phyloP scores from a whole-genome alignment of 2,888 invertebrate genomes.

The Stenurella melanura region DNA sequence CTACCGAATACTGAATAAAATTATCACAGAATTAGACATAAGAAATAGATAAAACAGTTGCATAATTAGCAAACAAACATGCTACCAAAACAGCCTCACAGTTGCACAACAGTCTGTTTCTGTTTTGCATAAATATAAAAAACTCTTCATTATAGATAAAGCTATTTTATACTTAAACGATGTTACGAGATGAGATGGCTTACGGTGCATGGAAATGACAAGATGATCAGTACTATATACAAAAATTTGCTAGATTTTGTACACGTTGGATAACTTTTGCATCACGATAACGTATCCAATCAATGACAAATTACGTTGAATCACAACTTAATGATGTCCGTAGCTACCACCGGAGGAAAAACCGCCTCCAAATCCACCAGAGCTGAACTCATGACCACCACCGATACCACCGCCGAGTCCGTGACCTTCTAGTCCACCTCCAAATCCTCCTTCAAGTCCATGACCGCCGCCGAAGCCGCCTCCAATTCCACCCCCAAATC shows the following conservation, averaged over 20 bases:
- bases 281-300: not conserved
- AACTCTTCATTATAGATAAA: conserved; percentile 45
- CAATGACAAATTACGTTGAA: not conserved
- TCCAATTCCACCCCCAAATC: conserved; percentile 56
- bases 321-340: conserved; percentile 56
- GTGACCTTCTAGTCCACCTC: conserved; percentile 49
- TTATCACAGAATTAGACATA: conserved; percentile 42
- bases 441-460: conserved; percentile 45
- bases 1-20: conserved; percentile 14
- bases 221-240: conserved; percentile 33
- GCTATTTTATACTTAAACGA: conserved; percentile 52
- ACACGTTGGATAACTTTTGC: not conserved
- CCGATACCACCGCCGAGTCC: conserved; percentile 57
- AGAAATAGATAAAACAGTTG: conserved; percentile 28
- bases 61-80: conserved; percentile 41
- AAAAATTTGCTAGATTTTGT: conserved; percentile 17
- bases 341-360: conserved; percentile 52
- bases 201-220: conserved; percentile 23
- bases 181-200: not conserved
- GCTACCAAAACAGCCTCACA: conserved; percentile 49
- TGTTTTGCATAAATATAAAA: conserved; percentile 46
- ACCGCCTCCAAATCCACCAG: conserved; percentile 37
- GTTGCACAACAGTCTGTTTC: conserved; percentile 51
- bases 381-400: conserved; percentile 48
- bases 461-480: conserved; percentile 51